Evolutionary conservation across 2,113 vertebrate genomes (phyloP), one percentile per base, ranked within the genome.

Genomic region (Pandion haliaetus): DNA sequence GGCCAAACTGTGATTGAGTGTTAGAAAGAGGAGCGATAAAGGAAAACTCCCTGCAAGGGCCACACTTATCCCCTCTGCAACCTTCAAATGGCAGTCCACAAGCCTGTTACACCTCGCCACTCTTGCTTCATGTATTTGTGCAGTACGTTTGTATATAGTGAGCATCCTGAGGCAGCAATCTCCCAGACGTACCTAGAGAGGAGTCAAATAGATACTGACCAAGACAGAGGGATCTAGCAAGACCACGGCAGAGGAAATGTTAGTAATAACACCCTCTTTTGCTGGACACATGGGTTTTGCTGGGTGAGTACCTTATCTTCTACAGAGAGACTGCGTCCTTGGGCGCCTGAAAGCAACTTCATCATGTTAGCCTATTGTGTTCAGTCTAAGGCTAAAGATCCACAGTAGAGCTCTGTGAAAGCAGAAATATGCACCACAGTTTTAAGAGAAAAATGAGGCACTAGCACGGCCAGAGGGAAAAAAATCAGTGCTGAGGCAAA

Each of bases 181-280:
- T 36, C 45, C 36, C 59, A 73, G 23, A 7, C 0, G 0, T 10
- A 25, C 21, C 12, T 4, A 31, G 50, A 62, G 34, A 61, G 31
- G 31, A 34, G 10, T 11, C 2, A 5, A 12, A 66, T 1, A 34
- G 13, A 63, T 25, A 17, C 25, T 1, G 5, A 11, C 26, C 29
- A 54, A 69, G n/a, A 71, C 5, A 47, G 34, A 61, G 34, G 34
- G 16, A 32, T 72, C 38, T 69, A 49, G 28, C 19, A 58, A 65
- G 15, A 3, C 13, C 28, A 40, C 1, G 1, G 8, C 21, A 87
- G 25, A 52, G 50, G 15, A 74, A 18, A 38, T 6, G 3, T 63
- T n/a, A 31, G 12, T 61, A 47, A 9, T 40, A 49, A 78, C 17
- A 44, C 15, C 23, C 5, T 70, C 23, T 29, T 38, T 52, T 40